Percentiles rank a stretch among this genome's conserved stretches.
Evolutionary conservation across 2,797 vertebrate species (phyloP).

Genomic region (Crax fasciolata): DNA sequence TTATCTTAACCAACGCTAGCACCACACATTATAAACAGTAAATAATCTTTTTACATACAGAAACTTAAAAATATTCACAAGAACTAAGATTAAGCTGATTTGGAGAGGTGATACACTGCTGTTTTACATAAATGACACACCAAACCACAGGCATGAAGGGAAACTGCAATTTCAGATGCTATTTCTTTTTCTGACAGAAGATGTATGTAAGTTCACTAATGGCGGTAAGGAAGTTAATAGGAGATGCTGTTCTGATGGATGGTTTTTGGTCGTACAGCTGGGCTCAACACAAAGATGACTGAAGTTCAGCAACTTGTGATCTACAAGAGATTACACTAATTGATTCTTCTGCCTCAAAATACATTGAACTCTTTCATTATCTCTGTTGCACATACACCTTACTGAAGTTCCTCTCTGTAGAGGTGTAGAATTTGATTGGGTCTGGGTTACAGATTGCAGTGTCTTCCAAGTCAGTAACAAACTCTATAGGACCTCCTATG

Average conservation of each 20-base stretch:
- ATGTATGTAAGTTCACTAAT: neutral
- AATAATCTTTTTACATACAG: neutral
- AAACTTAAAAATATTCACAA: neutral
- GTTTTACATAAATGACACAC: neutral
- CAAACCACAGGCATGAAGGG: neutral
- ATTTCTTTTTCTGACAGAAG: neutral
- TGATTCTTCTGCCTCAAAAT: neutral
- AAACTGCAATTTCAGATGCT: neutral
- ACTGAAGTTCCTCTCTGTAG: neutral
- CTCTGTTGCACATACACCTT: neutral
- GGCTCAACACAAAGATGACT: neutral
- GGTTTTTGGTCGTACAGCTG: neutral
- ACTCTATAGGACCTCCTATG: neutral
- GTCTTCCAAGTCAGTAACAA: neutral
- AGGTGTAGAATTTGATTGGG: neutral
- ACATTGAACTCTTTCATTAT: neutral
- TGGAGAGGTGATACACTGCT: neutral
- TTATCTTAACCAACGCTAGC: neutral
- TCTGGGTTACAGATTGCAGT: neutral
- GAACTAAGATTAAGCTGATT: neutral
- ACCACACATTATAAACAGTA: neutral
- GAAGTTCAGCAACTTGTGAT: neutral
- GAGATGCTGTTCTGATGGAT: neutral
- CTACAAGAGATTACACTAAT: neutral
- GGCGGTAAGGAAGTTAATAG: neutral